Evolutionary conservation across 1,140 invertebrate genomes (phyloP).

Genomic region (Halictus rubicundus): DNA sequence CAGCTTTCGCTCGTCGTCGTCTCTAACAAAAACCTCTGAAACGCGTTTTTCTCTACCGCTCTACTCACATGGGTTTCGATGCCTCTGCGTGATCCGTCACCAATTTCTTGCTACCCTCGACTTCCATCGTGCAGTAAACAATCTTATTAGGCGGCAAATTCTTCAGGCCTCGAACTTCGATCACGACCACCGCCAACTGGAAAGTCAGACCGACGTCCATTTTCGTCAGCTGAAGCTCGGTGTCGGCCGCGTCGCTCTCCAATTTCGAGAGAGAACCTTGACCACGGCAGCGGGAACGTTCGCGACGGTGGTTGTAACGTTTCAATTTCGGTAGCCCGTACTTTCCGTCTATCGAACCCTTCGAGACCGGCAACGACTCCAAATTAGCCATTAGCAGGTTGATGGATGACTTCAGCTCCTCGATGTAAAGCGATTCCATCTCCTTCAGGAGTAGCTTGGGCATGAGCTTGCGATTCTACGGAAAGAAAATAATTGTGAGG

Average conservation of each 20-base stretch:
- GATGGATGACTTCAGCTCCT: conserved; percentile 98
- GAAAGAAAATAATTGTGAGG: conserved; percentile 1
- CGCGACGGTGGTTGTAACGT: conserved; percentile 92
- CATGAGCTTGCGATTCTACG: conserved; percentile 96
- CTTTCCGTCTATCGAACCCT: conserved; percentile 98
- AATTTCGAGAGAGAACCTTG: conserved; percentile 96
- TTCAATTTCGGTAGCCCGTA: conserved; percentile 97
- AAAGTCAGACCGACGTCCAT: conserved; percentile 98
- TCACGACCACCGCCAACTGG: conserved; percentile 97
- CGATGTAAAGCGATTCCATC: conserved; percentile 99
- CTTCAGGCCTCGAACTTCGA: conserved; percentile 99
- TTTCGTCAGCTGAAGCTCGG: conserved; percentile 95
- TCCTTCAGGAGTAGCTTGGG: conserved; percentile 99
- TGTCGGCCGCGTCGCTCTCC: conserved; percentile 94
- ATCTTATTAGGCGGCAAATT: conserved; percentile 97
- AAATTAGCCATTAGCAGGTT: conserved; percentile 99
- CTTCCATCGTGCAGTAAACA: conserved; percentile 99
- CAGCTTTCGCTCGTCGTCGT: background rate
- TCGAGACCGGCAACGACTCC: conserved; percentile 98
- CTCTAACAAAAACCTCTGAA: too few species aligned
- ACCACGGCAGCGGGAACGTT: conserved; percentile 80
- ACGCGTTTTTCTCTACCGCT: background rate
- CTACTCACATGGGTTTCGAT: conserved; percentile 95
- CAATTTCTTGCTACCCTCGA: conserved; percentile 98
- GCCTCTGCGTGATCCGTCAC: conserved; percentile 99